Percentiles rank a stretch among this genome's conserved stretches.
Conservation (phyloP, 2,888 invertebrate species). For the Drosophila merina region DNA sequence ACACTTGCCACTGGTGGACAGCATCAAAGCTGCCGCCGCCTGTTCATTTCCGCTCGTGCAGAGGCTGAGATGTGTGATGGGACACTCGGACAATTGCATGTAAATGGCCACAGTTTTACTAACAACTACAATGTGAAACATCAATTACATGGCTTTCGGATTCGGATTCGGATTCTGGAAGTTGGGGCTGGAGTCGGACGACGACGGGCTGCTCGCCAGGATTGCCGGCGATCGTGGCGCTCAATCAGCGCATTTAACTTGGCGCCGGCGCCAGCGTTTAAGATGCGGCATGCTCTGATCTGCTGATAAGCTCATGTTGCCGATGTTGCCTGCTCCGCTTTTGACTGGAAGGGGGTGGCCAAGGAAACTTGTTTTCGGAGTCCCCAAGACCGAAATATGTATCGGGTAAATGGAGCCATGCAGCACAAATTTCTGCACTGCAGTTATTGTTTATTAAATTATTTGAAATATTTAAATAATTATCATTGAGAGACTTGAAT, state of each 20-base stretch:
- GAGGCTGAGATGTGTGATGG: slow-evolving; percentile 51
- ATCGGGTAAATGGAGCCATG: slow-evolving; percentile 53
- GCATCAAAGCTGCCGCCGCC: slow-evolving; percentile 60
- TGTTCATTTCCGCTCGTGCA: slow-evolving; percentile 61
- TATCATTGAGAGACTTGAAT: not conserved
- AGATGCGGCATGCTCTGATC: slow-evolving; percentile 84
- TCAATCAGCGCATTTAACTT: slow-evolving; percentile 83
- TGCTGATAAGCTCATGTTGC: slow-evolving; percentile 81
- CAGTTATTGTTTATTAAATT: not conserved
- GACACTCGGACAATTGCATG: slow-evolving; percentile 57
- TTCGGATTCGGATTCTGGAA: not conserved
- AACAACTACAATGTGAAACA: slow-evolving; percentile 77
- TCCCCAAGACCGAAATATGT: slow-evolving; percentile 59
- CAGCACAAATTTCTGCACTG: slow-evolving; percentile 20
- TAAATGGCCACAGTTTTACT: slow-evolving; percentile 63
- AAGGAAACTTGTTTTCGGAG: slow-evolving; percentile 60
- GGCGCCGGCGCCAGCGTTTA: slow-evolving; percentile 84
- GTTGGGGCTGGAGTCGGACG: slow-evolving; percentile 5
- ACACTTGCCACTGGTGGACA: slow-evolving; percentile 34
- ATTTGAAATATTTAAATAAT: not conserved
- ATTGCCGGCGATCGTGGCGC: slow-evolving; percentile 73
- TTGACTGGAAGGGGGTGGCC: slow-evolving; percentile 1
- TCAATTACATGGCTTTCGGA: slow-evolving; percentile 64
- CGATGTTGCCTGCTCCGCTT: slow-evolving; percentile 30
- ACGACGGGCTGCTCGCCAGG: slow-evolving; percentile 49